Base-by-base conservation (phyloP, 2,113 vertebrate genomes). In the Cyanoliseus patagonus region DNA sequence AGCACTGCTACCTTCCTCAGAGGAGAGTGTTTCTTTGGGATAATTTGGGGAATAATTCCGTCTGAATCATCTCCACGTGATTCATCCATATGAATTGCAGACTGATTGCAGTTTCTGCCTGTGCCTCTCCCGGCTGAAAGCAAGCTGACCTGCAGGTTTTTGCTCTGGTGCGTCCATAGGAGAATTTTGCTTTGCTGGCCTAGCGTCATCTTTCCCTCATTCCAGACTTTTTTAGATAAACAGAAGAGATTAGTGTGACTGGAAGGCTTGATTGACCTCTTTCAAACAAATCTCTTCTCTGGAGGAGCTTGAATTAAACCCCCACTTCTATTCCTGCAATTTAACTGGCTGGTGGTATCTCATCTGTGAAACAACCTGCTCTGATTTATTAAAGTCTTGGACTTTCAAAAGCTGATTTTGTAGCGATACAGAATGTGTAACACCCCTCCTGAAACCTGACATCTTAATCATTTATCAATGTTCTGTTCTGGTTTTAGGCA, bases 61-160 rank as follows among this genome's bases (percentile, higher is more conserved):
- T 59, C 51, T 95, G 86, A 95, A 78, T 96, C 79, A 80, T 92
- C 37, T 79, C 49, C 84, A 82, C 0, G 12, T 85, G 86, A 75
- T 94, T 68, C 42, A 64, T 47, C 55, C 11, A 0, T 84, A 37
- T 95, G 86, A 96, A 96, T 72, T 68, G 86, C 90, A 92, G 83
- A 33, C 86, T 94, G 80, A 90, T 93, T 94, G 90, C 92, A 78
- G 9, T 94, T 89, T 92, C 90, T 95, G 95, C 72, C 27, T 77
- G 35, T 68, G 82, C 37, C 92, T 86, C 74, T 75, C 61, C 49
- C 41, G 73, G 79, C 83, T 89, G 74, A 96, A 83, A 72, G 88
- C 53, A 49, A 81, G 86, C 89, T 90, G 92, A 93, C 93, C 94
- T 82, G 35, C 52, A 47, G 47, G 27, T 79, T 96, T 97, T 86